Conservation (phyloP, 2,113 vertebrate species). For the Syrrhaptes paradoxus region DNA sequence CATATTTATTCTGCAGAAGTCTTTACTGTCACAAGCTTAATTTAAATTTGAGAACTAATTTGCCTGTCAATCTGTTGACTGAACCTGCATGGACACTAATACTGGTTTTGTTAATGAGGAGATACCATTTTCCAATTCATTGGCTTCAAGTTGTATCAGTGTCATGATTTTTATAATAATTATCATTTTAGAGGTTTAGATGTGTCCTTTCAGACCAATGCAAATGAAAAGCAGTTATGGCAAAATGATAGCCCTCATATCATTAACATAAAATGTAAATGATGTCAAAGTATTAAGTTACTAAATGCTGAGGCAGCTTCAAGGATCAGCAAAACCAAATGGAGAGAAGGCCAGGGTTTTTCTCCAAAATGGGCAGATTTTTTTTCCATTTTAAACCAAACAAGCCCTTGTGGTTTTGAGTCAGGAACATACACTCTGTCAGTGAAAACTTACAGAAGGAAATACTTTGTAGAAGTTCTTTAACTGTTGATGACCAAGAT, state of each 20-base stretch:
- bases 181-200: background rate
- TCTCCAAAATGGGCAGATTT: conserved; percentile 6
- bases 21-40: background rate
- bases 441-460: conserved; percentile 2
- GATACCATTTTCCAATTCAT: background rate
- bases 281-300: background rate
- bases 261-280: background rate
- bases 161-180: background rate
- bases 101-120: background rate
- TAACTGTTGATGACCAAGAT: background rate
- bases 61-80: background rate
- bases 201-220: background rate
- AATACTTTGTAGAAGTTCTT: background rate
- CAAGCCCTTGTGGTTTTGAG: conserved; percentile 23
- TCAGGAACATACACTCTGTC: background rate
- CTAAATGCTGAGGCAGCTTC: conserved; percentile 26
- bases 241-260: background rate
- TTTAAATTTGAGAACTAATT: background rate
- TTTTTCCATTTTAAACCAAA: conserved; percentile 12
- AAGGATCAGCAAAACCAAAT: conserved; percentile 19
- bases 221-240: background rate
- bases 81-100: background rate
- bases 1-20: background rate
- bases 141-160: background rate
- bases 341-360: background rate